Conservation (phyloP, 2,888 invertebrate species). For the Cephus sareptanus region DNA sequence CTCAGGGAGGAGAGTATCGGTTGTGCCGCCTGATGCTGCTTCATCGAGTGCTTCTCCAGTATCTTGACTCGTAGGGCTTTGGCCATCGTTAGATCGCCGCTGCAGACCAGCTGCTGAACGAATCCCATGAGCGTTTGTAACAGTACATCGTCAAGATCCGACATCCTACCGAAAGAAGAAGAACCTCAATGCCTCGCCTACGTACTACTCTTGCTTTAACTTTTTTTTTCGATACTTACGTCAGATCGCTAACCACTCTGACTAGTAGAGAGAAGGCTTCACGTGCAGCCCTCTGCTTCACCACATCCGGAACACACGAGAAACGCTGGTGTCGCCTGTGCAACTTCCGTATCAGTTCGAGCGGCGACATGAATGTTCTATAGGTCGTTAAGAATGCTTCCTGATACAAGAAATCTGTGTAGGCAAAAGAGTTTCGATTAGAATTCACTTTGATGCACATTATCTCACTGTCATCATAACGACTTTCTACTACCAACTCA, state of each 20-base stretch:
- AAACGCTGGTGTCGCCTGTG: conserved; percentile 83
- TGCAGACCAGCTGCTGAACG: conserved; percentile 91
- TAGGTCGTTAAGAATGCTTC: conserved; percentile 99
- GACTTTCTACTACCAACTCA: conserved; percentile 4
- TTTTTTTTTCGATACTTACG: conserved; percentile 74
- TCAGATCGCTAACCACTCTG: conserved; percentile 94
- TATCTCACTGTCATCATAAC: conserved; percentile 36
- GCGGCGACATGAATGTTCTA: conserved; percentile 92
- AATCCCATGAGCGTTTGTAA: conserved; percentile 90
- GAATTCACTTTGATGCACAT: background rate
- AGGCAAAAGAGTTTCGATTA: conserved; percentile 23
- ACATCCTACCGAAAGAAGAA: conserved; percentile 71
- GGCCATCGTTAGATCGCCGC: conserved; percentile 92
- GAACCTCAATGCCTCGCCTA: background rate
- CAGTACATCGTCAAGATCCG: conserved; percentile 85
- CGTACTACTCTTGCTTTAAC: no score
- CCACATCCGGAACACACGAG: conserved; percentile 75
- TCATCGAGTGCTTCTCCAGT: conserved; percentile 83
- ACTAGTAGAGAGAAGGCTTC: conserved; percentile 94
- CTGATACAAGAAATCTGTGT: conserved; percentile 89
- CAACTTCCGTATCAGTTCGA: conserved; percentile 86
- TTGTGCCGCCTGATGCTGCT: conserved; percentile 67
- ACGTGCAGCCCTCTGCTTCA: conserved; percentile 80
- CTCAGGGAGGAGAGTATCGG: conserved; percentile 68
- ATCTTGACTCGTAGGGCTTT: conserved; percentile 90